phyloP scores from a whole-genome alignment of 2,113 vertebrate species.

The Neodon shergylaensis region DNA sequence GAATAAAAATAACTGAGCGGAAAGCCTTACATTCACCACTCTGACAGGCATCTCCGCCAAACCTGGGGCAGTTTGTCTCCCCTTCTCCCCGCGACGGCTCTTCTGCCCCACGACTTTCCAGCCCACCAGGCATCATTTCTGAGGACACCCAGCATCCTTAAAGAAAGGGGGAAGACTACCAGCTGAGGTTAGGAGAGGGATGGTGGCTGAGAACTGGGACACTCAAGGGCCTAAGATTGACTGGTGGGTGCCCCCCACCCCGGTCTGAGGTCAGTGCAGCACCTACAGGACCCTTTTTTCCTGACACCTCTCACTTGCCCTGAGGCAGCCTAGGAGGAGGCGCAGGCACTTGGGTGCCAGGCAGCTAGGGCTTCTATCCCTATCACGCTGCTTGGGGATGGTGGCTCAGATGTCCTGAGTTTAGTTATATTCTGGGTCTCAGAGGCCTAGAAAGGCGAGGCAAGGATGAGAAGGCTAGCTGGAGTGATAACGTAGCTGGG shows the following conservation, averaged over 20 bases:
- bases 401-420: neutral
- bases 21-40: conserved; percentile 24
- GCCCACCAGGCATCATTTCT: neutral
- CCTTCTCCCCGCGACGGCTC: neutral
- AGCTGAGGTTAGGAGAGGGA: neutral
- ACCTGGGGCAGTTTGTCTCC: conserved; percentile 1
- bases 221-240: neutral
- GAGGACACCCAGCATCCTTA: neutral
- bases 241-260: neutral
- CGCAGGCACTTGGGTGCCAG: neutral
- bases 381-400: neutral
- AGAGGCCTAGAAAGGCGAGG: neutral
- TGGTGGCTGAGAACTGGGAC: neutral
- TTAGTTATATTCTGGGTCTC: neutral
- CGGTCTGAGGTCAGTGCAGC: neutral
- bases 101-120: conserved; percentile 36
- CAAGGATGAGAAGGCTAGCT: neutral
- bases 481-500: neutral
- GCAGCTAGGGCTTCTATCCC: too few species aligned
- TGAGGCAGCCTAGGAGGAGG: neutral
- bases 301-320: too few species aligned
- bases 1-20: conserved; percentile 67
- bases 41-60: conserved; percentile 47
- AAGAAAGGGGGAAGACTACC: neutral
- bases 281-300: neutral